Base-by-base conservation (phyloP, 1,140 invertebrate genomes). In the Drosophila littoralis region DNA sequence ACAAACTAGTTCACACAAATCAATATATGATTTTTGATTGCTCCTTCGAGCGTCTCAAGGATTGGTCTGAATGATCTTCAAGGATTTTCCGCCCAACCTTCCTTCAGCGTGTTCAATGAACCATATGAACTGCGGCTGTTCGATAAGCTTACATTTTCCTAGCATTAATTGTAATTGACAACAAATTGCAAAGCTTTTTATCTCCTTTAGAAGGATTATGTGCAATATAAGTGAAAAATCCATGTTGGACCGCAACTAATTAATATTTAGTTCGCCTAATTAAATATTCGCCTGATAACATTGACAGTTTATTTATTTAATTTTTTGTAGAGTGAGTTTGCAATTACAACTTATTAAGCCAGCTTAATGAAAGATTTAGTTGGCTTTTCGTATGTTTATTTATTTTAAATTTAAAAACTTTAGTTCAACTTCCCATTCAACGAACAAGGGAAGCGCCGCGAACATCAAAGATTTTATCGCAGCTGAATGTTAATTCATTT, bases 11-110 rank as follows among this genome's bases (percentile, higher is more conserved):
- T 51, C 63, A 33, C 63, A 67, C 36, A 45, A 72, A 72, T 66
- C 71, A 68, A 74, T 74, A 68, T 60, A 55, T 60, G 40, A 22
- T 36, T 52, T 68, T 67, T 46, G 15, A 52, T 51, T 69, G 58
- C 36, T 63, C 38, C 64, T 55, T 28, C 22, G 5, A 28, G 22
- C 22, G 22, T 28, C 33, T 48, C 50, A 15, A 46, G 32, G 17
- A n/a, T 15, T 12, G 6, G 10, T 22, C 46, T 7, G 12, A 8
- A 32, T n/a, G n/a, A 63, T 61, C 13, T 42, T 8, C 32, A 7
- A 48, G 32, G 10, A 9, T n/a, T 22, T n/a, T 6, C 9, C 8
- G 7, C 17, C 9, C 33, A 35, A 5, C 3, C 22, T 0, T 4
- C 4, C 22, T 28, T 0, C 4, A 28, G 0, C 42, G 43, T 52